phyloP scores from a whole-genome alignment of 92 coral and sea anemone genomes.

The Micromussa lordhowensis region DNA sequence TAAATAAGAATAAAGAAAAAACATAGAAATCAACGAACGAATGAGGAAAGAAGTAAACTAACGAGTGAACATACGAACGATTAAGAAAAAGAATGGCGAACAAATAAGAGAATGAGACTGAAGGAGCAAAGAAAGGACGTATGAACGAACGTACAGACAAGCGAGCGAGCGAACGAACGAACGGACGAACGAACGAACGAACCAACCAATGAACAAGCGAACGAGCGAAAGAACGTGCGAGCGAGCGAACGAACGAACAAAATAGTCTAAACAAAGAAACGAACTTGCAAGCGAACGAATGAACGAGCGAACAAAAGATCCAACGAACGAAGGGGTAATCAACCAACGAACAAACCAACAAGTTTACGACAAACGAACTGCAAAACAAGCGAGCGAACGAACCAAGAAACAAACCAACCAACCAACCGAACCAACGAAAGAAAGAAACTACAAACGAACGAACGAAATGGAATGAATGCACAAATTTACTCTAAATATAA shows the following conservation, averaged over 20 bases:
- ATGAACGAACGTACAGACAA: not conserved
- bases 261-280: not conserved
- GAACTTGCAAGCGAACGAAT: not conserved
- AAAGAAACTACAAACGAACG: no score
- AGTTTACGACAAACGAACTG: no score
- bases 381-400: not conserved
- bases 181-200: not conserved
- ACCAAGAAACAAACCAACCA: not conserved
- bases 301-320: not conserved
- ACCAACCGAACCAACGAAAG: no score
- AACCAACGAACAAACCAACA: not conserved
- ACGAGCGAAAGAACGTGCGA: not conserved
- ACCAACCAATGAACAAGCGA: not conserved
- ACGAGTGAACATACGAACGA: not conserved
- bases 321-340: not conserved
- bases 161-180: not conserved
- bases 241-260: not conserved
- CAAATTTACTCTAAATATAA: no score
- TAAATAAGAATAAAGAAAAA: no score
- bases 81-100: no score
- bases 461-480: no score
- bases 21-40: not conserved
- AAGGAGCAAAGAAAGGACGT: not conserved
- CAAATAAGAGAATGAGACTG: not conserved
- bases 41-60: not conserved